Base-by-base conservation (phyloP, 2,797 vertebrate species). In the Danio albolineatus region DNA sequence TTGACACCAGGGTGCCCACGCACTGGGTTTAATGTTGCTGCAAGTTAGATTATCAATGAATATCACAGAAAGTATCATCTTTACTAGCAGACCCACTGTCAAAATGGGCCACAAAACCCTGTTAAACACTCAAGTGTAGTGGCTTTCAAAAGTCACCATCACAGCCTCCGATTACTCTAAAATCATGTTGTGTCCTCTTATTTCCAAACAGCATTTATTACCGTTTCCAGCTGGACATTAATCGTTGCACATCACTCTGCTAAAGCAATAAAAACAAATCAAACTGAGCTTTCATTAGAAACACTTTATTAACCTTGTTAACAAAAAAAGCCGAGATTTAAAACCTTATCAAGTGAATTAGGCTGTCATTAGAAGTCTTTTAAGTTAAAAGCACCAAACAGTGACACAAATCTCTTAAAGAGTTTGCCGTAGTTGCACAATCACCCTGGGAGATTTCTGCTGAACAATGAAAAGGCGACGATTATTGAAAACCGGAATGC, bases 341-440 rank as follows among this genome's bases (percentile, higher is more conserved):
- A 83, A 90, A 89, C 87, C 89, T 88, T 76, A 88, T 85, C 89
- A 69, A 59, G 51, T 90, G 90, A 89, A 85, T 92, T 86, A 91
- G 92, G 85, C 88, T 86, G 92, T 90, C 90, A 91, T 91, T 89
- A 91, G 90, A 90, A 89, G 38, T 21, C 8, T 90, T 91, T 92
- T 92, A 88, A 92, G 92, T 92, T 92, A 93, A 92, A 93, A 93
- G 92, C 92, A 94, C 87, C 90, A 87, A 92, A 76, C 51, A 90
- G 88, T 87, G 91, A 93, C 85, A 90, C 85, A 90, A 91, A 87
- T 88, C 86, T 62, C 73, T 60, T 60, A 78, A 28, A 67, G 66
- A 84, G 59, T 84, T 90, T 91, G 89, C 89, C 39, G 69, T 92
- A 91, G 93, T 92, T 93, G 92, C 93, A 93, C 91, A 91, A 92